These are phyloP conservation scores for Cyprinodon brontotheroides DNA, from an alignment of 2,113 vertebrate genomes.

Conservation along the genomic window DNA sequence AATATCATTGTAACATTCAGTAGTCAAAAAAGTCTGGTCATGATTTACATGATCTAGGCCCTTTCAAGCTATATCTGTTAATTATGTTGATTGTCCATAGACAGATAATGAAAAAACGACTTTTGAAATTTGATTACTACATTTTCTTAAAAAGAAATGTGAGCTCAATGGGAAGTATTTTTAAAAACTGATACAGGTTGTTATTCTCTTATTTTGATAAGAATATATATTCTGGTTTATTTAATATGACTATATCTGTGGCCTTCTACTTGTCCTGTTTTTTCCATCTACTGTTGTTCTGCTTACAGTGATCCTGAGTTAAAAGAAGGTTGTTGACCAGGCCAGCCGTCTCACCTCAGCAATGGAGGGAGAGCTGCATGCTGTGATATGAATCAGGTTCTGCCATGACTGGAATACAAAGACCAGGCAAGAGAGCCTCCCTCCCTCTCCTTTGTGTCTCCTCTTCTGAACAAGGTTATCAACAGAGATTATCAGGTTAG, in stretches of 20 bases:
- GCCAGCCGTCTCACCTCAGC: constrained; percentile 36
- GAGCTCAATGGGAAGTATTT: no score
- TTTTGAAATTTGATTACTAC: no score
- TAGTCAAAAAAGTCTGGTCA: no score
- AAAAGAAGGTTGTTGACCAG: constrained; percentile 49
- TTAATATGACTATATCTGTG: neutral
- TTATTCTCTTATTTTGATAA: no score
- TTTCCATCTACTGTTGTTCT: constrained; percentile 17
- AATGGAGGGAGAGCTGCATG: constrained; percentile 15
- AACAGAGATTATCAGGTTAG: constrained; percentile 56
- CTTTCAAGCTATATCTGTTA: no score
- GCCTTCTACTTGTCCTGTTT: neutral
- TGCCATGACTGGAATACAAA: constrained; percentile 62
- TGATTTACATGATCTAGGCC: no score
- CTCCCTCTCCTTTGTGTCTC: constrained; percentile 7
- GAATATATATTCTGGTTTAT: no score
- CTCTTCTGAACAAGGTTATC: constrained; percentile 62
- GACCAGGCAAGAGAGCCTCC: constrained; percentile 24
- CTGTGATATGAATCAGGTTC: constrained; percentile 65
- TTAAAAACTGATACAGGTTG: no score
- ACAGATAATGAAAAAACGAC: no score
- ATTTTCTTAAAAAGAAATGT: no score
- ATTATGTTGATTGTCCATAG: no score
- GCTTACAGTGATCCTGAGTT: neutral
- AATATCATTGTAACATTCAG: no score